These are phyloP conservation scores for Himalopsyche kuldschensis DNA, from an alignment of 2,888 invertebrate species.

Conservation along the genomic window DNA sequence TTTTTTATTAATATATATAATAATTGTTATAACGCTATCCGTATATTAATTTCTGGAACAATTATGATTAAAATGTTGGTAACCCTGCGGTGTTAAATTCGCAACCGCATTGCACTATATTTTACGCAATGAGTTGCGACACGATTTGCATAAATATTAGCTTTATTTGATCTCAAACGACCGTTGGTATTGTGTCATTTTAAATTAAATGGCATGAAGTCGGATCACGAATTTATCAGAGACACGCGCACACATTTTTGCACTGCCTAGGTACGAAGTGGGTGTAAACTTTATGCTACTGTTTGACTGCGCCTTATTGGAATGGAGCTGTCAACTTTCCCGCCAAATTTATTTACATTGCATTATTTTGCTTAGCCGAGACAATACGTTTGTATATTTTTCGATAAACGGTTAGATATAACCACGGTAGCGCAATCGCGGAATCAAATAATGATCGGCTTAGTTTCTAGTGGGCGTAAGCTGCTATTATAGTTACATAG, in stretches of 20 bases:
- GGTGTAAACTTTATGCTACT: background rate
- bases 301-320: background rate
- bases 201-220: background rate
- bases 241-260: background rate
- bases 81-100: background rate
- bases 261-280: background rate
- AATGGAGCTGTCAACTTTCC: background rate
- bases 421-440: too few species aligned
- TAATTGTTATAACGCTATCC: too few species aligned
- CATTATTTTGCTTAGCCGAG: too few species aligned
- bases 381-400: too few species aligned
- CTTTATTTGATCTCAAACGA: background rate
- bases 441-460: too few species aligned
- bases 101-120: background rate
- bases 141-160: background rate
- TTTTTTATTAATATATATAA: too few species aligned
- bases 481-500: too few species aligned
- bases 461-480: too few species aligned
- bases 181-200: background rate
- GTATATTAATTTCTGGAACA: too few species aligned
- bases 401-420: too few species aligned
- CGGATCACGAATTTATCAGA: background rate
- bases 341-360: background rate
- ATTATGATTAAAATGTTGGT: background rate
- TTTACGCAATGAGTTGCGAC: background rate